phyloP scores from a whole-genome alignment of 2,113 vertebrate genomes.

The Prochilodus magdalenae region DNA sequence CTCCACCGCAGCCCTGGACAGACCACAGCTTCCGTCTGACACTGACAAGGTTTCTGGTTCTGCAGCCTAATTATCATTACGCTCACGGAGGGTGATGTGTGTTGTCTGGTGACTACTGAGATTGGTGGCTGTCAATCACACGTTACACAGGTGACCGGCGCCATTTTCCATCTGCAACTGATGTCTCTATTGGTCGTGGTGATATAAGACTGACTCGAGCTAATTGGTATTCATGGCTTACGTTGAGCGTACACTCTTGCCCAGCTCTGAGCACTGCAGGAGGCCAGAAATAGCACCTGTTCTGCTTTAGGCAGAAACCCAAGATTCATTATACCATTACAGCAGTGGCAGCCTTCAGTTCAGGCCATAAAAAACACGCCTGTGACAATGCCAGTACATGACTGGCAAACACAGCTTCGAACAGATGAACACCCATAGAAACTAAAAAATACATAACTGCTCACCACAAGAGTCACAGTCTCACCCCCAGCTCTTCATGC shows the following conservation, averaged over 20 bases:
- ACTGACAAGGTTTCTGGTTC: neutral
- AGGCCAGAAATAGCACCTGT: neutral
- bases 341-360: neutral
- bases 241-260: neutral
- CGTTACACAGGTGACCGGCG: neutral
- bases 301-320: neutral
- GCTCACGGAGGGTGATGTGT: neutral
- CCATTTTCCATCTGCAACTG: neutral
- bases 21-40: neutral
- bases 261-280: neutral
- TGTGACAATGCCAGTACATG: no score
- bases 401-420: no score
- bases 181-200: slow-evolving; percentile 19
- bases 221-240: slow-evolving; percentile 10
- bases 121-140: neutral
- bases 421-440: no score
- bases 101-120: neutral
- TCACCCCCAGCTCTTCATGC: no score
- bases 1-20: no score
- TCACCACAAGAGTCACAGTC: no score
- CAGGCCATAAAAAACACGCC: no score
- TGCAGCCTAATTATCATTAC: neutral
- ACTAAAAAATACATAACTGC: no score
- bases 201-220: neutral
- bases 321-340: neutral